Base-by-base conservation (phyloP, 2,888 invertebrate genomes). In the Hydrotaea cyrtoneurina region DNA sequence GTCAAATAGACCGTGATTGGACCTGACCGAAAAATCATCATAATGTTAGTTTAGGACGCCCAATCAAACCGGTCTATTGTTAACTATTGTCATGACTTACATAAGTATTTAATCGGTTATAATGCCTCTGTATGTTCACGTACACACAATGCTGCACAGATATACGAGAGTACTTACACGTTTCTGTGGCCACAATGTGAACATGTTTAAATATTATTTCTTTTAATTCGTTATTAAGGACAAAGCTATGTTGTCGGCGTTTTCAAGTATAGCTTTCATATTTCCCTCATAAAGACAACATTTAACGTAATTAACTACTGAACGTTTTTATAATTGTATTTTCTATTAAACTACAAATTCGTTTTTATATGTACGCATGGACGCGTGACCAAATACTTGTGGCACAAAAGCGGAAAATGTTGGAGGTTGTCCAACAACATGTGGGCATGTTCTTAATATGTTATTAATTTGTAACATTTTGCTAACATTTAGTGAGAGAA, bases 41-140 rank as follows among this genome's bases (percentile, higher is more conserved):
- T n/a, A n/a, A n/a, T n/a, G n/a, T n/a, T n/a, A n/a, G n/a, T n/a
- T n/a, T n/a, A n/a, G n/a, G n/a, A n/a, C n/a, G n/a, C n/a, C n/a
- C n/a, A n/a, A n/a, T n/a, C n/a, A n/a, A n/a, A n/a, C n/a, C n/a
- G n/a, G n/a, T n/a, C n/a, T n/a, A n/a, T n/a, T 59, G 62, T 0
- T 4, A 62, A 31, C 36, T 62, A 62, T 62, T 62, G 62, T 31
- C 36, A 36, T 62, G 62, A 36, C 62, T 62, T 62, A 31, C 55
- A 21, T 62, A 62, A 62, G 21, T 62, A 62, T n/a, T 62, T 62
- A 62, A 62, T 62, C 62, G 62, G 15, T n/a, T 62, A 62, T 62
- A 62, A 62, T 62, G 62, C 26, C 26, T 23, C n/a, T n/a, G 62
- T 10, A 62, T 62, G 62, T 62, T 11, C 13, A 13, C 39, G 11